A percentile compares a stretch with the other conserved stretches of the same genome.
phyloP scores from a whole-genome alignment of 2,113 vertebrate genomes.

The Podocnemis expansa region DNA sequence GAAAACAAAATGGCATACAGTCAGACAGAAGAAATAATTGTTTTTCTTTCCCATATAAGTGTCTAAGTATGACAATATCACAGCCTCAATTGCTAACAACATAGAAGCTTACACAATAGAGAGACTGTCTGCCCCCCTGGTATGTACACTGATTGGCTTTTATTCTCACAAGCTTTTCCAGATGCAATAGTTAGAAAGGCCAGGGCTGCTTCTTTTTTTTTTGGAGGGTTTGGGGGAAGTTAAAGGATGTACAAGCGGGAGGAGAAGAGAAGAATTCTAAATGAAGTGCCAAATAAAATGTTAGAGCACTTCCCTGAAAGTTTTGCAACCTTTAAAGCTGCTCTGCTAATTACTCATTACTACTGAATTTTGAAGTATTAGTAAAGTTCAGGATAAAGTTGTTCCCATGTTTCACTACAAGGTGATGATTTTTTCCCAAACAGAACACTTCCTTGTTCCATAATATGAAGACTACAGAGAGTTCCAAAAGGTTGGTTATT shows the following conservation, averaged over 20 bases:
- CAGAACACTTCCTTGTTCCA: background rate
- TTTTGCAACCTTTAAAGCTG: background rate
- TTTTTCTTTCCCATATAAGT: background rate
- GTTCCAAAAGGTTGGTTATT: background rate
- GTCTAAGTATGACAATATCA: background rate
- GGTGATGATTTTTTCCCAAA: background rate
- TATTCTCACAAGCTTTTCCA: fast-evolving
- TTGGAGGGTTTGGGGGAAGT: background rate
- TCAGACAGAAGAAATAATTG: background rate
- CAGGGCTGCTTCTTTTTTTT: background rate
- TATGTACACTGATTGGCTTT: background rate
- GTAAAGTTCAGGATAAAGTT: background rate
- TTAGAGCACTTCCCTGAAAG: background rate
- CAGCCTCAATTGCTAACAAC: background rate
- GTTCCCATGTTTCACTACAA: background rate
- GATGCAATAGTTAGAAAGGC: fast-evolving
- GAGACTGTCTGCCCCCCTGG: background rate
- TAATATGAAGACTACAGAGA: background rate
- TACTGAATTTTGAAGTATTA: fast-evolving
- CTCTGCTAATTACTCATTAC: background rate
- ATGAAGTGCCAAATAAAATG: fast-evolving
- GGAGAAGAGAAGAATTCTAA: background rate
- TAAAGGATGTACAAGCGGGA: background rate
- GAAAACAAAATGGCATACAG: background rate
- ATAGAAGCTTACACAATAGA: background rate